phyloP scores from a whole-genome alignment of 2,888 invertebrate genomes.

The Catocala fraxini region DNA sequence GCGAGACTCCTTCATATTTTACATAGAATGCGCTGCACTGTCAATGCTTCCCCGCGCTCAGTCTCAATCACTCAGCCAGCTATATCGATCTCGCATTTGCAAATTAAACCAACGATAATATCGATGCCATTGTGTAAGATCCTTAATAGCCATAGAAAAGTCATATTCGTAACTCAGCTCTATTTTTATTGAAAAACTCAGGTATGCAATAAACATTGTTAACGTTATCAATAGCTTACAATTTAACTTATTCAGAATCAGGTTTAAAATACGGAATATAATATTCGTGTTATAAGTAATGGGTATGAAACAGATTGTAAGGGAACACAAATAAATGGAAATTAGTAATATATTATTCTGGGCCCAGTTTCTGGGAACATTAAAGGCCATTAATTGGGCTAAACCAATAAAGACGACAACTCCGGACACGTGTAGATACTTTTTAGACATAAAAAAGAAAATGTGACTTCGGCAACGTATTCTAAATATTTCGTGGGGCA shows the following conservation, averaged over 20 bases:
- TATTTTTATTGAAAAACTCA: constrained; percentile 43
- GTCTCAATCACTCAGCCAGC: constrained; percentile 80
- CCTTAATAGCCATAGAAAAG: constrained; percentile 54
- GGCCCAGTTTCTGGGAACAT: constrained; percentile 73
- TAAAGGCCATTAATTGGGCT: constrained; percentile 82
- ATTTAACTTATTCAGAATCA: constrained; percentile 20
- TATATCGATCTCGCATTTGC: constrained; percentile 76
- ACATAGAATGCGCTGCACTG: constrained; percentile 83
- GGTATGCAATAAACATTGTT: constrained; percentile 25
- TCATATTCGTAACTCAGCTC: constrained; percentile 48
- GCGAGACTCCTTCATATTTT: constrained; percentile 82
- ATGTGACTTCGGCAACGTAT: constrained; percentile 66
- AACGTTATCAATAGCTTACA: constrained; percentile 32
- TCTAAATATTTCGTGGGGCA: constrained; percentile 84
- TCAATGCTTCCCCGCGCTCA: constrained; percentile 73
- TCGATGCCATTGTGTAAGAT: constrained; percentile 55
- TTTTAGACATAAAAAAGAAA: constrained; percentile 63
- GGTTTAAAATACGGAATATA: constrained; percentile 25
- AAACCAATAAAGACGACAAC: constrained; percentile 86
- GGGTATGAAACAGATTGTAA: constrained; percentile 48
- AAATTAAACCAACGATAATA: constrained; percentile 77
- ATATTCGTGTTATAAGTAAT: constrained; percentile 39
- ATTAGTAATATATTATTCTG: constrained; percentile 74
- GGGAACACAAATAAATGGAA: constrained; percentile 63
- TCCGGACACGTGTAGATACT: constrained; percentile 76